Percentiles rank a stretch among this genome's conserved stretches.
Evolutionary conservation across 1,140 invertebrate species (phyloP).

Genomic region (Drosophila pseudoobscura): DNA sequence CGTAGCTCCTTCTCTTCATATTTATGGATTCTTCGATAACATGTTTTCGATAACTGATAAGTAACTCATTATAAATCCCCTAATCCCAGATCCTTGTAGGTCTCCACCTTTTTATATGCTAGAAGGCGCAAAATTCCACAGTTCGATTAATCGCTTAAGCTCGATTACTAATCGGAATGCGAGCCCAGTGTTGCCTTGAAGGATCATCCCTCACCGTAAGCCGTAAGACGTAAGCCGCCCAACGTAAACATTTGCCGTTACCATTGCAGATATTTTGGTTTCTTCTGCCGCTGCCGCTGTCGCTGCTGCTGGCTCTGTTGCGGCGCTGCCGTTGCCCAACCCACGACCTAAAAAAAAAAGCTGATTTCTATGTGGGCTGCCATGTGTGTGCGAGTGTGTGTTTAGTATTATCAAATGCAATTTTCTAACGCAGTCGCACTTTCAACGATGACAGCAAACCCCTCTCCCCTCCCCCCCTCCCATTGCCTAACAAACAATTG

Average conservation of each 20-base stretch:
- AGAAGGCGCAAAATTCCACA: too few species aligned
- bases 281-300: conserved; percentile 10
- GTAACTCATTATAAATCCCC: too few species aligned
- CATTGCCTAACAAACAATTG: conserved; percentile 57
- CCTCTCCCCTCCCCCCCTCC: conserved; percentile 1
- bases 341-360: conserved; percentile 69
- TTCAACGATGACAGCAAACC: conserved; percentile 65
- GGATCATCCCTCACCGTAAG: neutral
- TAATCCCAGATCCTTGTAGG: too few species aligned
- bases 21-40: neutral
- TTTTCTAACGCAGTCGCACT: conserved; percentile 83
- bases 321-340: conserved; percentile 16
- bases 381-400: conserved; percentile 42
- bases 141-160: too few species aligned
- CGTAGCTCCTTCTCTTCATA: too few species aligned
- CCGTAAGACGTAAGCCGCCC: conserved; percentile 22
- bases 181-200: too few species aligned
- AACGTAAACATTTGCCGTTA: conserved; percentile 34
- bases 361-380: conserved; percentile 42
- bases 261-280: conserved; percentile 26
- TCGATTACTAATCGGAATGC: too few species aligned
- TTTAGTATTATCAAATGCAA: conserved; percentile 74
- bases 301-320: neutral
- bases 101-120: too few species aligned
- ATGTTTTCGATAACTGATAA: too few species aligned